These are phyloP conservation scores for Meandrina meandrites DNA, from an alignment of 92 coral and sea anemone genomes.

Conservation along the genomic window DNA sequence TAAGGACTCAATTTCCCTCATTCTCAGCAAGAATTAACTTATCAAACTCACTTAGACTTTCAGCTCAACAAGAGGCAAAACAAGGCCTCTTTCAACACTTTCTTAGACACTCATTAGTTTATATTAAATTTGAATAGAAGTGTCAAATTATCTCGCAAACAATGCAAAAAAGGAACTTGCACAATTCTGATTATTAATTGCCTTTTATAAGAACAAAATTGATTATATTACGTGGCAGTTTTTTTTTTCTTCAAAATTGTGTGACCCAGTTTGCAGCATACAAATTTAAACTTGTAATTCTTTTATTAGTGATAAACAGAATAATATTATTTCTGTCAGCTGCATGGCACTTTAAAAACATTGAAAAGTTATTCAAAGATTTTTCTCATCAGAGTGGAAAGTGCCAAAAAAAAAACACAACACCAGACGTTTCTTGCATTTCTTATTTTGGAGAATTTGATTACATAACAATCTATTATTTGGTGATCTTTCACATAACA, in stretches of 20 bases:
- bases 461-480: neutral
- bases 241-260: too few relatives aligned
- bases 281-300: neutral
- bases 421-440: too few relatives aligned
- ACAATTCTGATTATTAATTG: neutral
- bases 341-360: too few relatives aligned
- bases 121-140: neutral
- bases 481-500: neutral
- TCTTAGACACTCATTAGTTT: neutral
- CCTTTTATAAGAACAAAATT: neutral
- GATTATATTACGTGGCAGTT: neutral
- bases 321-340: too few relatives aligned
- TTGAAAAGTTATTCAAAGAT: too few relatives aligned
- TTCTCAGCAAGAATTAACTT: too few relatives aligned
- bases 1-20: neutral
- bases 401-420: too few relatives aligned
- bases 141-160: neutral
- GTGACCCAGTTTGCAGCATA: neutral
- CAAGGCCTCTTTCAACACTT: too few relatives aligned
- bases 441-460: neutral
- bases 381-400: too few relatives aligned
- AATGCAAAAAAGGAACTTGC: neutral
- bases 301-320: too few relatives aligned
- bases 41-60: too few relatives aligned
- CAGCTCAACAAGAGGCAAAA: too few relatives aligned